Base-by-base conservation (phyloP, 2,888 invertebrate species). In the Macaria liturata region DNA sequence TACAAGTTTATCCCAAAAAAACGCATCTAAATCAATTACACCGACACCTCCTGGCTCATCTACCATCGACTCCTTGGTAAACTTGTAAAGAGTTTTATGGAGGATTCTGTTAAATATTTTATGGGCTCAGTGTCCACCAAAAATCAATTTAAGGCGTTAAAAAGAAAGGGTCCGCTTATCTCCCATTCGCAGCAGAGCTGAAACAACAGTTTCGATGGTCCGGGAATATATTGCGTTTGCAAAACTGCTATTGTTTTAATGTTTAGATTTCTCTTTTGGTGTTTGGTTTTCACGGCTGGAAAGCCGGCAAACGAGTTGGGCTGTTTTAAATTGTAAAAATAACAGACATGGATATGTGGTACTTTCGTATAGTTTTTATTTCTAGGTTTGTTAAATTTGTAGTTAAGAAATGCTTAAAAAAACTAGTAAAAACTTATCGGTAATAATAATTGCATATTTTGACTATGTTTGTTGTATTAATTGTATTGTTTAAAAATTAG, bases 81-180 rank as follows among this genome's bases (percentile, higher is more conserved):
- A 72, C 76, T 77, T 73, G 70, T 73, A 74, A 71, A 75, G 57
- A 75, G 59, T 65, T 66, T 71, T 70, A 61, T 71, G 62, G 65
- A 68, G 69, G 69, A 67, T 69, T 73, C 72, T 72, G 78, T 78
- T 82, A 80, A 81, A 84, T 82, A 85, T 86, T 85, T 84, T 81
- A 86, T 78, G 69, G 75, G 65, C 70, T 73, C 72, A 70, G 67
- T 76, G 78, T 75, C 75, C 67, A 65, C 70, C 74, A 74, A 80
- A 86, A 85, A 85, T 87, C 83, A 83, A 87, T 88, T 86, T 81
- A 77, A 83, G 78, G 79, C 79, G 76, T 77, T 84, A 80, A 78
- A 78, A 83, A 81, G 77, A 81, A 84, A 78, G 88, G 88, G 80
- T 79, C 81, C 65, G 30, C 84, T 88, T 90, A 89, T 88, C 89